phyloP scores from a whole-genome alignment of 2,888 invertebrate species.

The Beris chalybata region DNA sequence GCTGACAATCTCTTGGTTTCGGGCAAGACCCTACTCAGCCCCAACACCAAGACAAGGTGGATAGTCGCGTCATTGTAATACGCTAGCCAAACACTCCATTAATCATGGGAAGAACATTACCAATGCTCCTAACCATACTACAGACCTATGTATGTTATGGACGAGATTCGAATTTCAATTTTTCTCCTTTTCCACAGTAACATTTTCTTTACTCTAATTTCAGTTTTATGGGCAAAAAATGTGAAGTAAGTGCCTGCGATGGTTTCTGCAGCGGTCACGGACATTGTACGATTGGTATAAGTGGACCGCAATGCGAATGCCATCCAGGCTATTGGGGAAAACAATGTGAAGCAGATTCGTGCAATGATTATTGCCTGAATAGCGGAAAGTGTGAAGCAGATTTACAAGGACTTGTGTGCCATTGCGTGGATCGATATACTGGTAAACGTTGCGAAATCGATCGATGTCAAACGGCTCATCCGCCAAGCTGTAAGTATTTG shows the following conservation, averaged over 20 bases:
- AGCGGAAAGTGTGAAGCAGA: slow-evolving; percentile 52
- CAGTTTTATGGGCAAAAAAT: slow-evolving; percentile 60
- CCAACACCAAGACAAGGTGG: too few relatives aligned
- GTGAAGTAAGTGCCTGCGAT: slow-evolving; percentile 63
- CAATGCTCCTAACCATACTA: too few relatives aligned
- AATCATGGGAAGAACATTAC: too few relatives aligned
- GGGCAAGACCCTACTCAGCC: too few relatives aligned
- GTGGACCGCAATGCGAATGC: slow-evolving; percentile 53
- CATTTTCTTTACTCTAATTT: background rate
- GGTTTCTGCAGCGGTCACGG: slow-evolving; percentile 63
- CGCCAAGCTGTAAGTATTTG: slow-evolving; percentile 47
- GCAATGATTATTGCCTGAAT: slow-evolving; percentile 60
- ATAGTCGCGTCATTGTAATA: too few relatives aligned
- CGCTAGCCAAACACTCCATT: too few relatives aligned
- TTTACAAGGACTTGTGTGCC: slow-evolving; percentile 50
- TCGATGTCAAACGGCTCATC: slow-evolving; percentile 56
- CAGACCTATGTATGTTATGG: too few relatives aligned
- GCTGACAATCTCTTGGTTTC: too few relatives aligned
- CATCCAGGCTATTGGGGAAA: slow-evolving; percentile 51
- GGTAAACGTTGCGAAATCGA: slow-evolving; percentile 61
- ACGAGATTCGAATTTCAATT: too few relatives aligned
- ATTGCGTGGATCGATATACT: slow-evolving; percentile 56
- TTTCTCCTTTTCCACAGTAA: background rate
- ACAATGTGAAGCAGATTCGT: slow-evolving; percentile 60
- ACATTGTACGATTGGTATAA: slow-evolving; percentile 50